Evolutionary conservation across 2,888 invertebrate genomes (phyloP), one percentile per base, ranked within the genome.

Genomic region (Rutpela maculata): DNA sequence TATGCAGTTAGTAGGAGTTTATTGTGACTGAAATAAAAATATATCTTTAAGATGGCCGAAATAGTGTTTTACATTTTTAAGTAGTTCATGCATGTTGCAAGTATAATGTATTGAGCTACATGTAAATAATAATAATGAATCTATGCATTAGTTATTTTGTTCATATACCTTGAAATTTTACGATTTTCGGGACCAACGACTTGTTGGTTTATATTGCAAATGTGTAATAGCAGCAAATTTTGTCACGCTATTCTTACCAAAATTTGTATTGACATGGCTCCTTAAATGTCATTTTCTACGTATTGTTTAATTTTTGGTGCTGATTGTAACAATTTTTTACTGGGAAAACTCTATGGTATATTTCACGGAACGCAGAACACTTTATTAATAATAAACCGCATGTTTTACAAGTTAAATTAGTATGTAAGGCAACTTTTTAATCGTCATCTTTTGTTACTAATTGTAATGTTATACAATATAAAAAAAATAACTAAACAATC

Each of bases 141-240:
- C 50, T 50, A 50, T 50, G n/a, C 50, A 50, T 50, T 50, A 50
- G 50, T n/a, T 50, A 50, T 50, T 50, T 50, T 15, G n/a, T 50
- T 50, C 50, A 50, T 50, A 50, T 50, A 50, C n/a, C 5, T 50
- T 50, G 50, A 50, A 50, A 50, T n/a, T 50, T 50, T 50, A 43
- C 12, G n/a, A 5, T 50, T 50, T 50, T 50, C n/a, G n/a, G n/a
- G n/a, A n/a, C n/a, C 50, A 50, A 50, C 50, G 50, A 50, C n/a
- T 7, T 15, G 50, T n/a, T n/a, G 6, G 15, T 50, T 50, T n/a
- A 4, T 43, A 43, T 15, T 15, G 43, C 15, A 43, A 26, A 3
- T 26, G 2, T 26, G 22, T 11, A 7, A 38, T 7, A 11, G 12
- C 43, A 17, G 5, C 50, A 50, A 50, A 50, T n/a, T 50, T 15